Conservation (phyloP, 2,113 vertebrate genomes). For the Trinectes maculatus region DNA sequence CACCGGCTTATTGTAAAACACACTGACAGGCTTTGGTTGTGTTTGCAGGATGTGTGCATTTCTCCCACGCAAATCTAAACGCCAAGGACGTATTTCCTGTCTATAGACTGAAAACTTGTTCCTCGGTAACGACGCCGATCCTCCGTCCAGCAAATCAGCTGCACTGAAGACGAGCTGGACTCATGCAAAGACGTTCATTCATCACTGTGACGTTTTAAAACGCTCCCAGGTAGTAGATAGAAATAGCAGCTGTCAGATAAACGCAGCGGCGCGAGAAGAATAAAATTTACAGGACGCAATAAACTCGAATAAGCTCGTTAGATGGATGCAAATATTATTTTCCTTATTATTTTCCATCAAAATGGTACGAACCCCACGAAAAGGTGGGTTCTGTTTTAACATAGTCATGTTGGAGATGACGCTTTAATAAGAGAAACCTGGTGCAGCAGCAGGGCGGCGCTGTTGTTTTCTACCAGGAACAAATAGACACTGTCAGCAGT, state of each 20-base stretch:
- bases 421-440: too few species aligned
- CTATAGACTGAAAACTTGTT: background rate
- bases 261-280: background rate
- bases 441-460: too few species aligned
- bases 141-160: slow-evolving; percentile 8
- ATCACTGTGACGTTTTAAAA: background rate
- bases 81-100: background rate
- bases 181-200: background rate
- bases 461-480: too few species aligned
- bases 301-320: background rate
- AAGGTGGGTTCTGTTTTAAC: too few species aligned
- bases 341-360: too few species aligned
- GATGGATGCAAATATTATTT: too few species aligned
- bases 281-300: background rate
- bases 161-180: background rate
- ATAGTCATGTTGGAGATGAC: too few species aligned
- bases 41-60: slow-evolving; percentile 11
- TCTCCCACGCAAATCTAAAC: slow-evolving; percentile 38
- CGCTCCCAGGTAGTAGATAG: background rate
- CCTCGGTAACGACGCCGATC: background rate
- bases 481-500: too few species aligned
- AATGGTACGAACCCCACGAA: too few species aligned
- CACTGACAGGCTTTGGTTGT: slow-evolving; percentile 10
- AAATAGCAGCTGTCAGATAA: background rate
- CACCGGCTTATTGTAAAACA: slow-evolving; percentile 12